A percentile compares a stretch with the other conserved stretches of the same genome.
These are phyloP conservation scores for Genyomyrus donnyi DNA, from an alignment of 2,113 vertebrate species.

Conservation along the genomic window DNA sequence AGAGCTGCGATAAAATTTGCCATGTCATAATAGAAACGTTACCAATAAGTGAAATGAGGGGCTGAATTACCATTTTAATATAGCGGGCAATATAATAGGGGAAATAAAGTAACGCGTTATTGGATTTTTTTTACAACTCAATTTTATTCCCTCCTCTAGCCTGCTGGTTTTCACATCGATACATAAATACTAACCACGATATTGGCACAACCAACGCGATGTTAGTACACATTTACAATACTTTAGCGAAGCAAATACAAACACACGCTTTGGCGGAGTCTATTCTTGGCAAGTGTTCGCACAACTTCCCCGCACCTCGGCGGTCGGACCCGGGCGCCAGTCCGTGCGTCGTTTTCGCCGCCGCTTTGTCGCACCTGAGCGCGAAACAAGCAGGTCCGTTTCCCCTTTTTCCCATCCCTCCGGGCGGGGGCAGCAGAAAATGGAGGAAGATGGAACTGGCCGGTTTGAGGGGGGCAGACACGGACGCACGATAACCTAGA, in stretches of 20 bases:
- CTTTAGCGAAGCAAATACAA: conserved; percentile 2
- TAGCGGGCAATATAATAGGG: not conserved
- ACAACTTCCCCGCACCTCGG: not conserved
- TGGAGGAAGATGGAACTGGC: conserved; percentile 74
- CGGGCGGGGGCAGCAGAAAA: conserved; percentile 64
- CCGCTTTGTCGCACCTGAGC: conserved; percentile 5
- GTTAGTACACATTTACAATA: not conserved
- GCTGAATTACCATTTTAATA: conserved; percentile 7
- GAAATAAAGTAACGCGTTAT: not conserved
- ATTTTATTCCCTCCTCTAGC: not conserved
- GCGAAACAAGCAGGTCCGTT: conserved; percentile 37
- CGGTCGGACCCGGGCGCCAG: not conserved
- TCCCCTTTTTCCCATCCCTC: conserved; percentile 33
- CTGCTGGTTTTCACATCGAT: not conserved
- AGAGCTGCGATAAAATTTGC: not conserved
- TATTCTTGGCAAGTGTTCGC: not conserved
- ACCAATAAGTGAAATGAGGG: not conserved
- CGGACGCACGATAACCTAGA: conserved; percentile 66
- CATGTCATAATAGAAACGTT: not conserved
- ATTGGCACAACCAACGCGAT: not conserved
- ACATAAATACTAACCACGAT: not conserved
- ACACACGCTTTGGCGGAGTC: not conserved
- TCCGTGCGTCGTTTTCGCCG: not conserved
- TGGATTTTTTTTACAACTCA: conserved; percentile 8
- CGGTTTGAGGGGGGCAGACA: conserved; percentile 68